Evolutionary conservation across 2,113 vertebrate species (phyloP).

Genomic region (Gambusia affinis): DNA sequence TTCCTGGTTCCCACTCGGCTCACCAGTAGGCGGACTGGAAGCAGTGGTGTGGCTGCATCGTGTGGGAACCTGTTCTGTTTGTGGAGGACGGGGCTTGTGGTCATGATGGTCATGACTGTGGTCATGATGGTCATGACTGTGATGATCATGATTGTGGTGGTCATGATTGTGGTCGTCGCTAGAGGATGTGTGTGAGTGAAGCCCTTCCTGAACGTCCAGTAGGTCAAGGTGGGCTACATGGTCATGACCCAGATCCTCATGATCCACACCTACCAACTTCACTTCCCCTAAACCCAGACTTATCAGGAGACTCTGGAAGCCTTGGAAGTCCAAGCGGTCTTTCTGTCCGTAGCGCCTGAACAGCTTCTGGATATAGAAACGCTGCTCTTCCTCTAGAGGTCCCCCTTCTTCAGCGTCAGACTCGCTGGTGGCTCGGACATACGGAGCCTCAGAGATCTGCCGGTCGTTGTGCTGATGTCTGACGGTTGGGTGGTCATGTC

Average conservation of each 20-base stretch:
- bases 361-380: constrained; percentile 92
- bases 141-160: constrained; percentile 43
- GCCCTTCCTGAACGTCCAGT: constrained; percentile 88
- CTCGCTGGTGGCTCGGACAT: constrained; percentile 66
- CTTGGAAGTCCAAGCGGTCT: constrained; percentile 89
- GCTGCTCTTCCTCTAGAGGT: constrained; percentile 88
- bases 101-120: not conserved
- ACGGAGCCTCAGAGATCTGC: constrained; percentile 86
- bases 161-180: constrained; percentile 66
- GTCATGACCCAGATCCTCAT: constrained; percentile 93
- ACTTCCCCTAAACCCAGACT: constrained; percentile 94
- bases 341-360: constrained; percentile 90
- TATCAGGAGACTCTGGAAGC: constrained; percentile 90
- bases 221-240: constrained; percentile 92
- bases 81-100: constrained; percentile 22
- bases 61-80: constrained; percentile 17
- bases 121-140: constrained; percentile 22
- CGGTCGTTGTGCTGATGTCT: constrained; percentile 78
- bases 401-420: constrained; percentile 60
- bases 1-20: constrained; percentile 37
- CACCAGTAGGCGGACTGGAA: constrained; percentile 13
- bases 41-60: constrained; percentile 11
- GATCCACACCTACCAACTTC: constrained; percentile 87
- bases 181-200: constrained; percentile 82
- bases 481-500: constrained; percentile 70